Conservation (phyloP, 2,888 invertebrate species). For the Ophion ventricosus region DNA sequence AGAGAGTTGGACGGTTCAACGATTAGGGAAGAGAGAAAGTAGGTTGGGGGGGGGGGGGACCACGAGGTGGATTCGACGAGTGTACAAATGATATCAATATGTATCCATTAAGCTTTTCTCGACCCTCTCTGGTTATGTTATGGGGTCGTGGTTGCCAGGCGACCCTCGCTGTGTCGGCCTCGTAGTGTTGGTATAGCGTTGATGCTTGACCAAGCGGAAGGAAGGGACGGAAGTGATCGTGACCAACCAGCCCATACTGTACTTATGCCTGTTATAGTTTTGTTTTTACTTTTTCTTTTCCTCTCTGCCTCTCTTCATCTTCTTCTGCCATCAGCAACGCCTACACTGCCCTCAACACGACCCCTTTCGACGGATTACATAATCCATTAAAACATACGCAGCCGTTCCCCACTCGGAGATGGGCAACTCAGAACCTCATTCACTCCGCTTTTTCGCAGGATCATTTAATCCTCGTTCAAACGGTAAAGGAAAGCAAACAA, state of each 20-base stretch:
- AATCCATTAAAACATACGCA: constrained; percentile 59
- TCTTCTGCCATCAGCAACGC: constrained; percentile 64
- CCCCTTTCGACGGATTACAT: constrained; percentile 61
- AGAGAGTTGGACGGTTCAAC: constrained; percentile 8
- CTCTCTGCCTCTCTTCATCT: constrained; percentile 12
- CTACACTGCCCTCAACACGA: constrained; percentile 64
- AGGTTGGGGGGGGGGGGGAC: background rate
- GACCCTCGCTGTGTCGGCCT: constrained; percentile 47
- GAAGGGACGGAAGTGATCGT: constrained; percentile 76
- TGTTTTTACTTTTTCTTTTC: constrained; percentile 20
- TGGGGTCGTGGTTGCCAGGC: constrained; percentile 66
- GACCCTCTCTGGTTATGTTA: constrained; percentile 64
- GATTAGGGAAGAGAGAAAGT: background rate
- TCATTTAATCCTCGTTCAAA: constrained; percentile 51
- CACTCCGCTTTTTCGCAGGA: constrained; percentile 14
- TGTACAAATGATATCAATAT: constrained; percentile 80
- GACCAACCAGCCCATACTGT: constrained; percentile 72
- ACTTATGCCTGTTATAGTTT: constrained; percentile 71
- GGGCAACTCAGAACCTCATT: constrained; percentile 2
- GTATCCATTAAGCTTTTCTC: constrained; percentile 77
- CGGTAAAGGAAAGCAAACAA: constrained; percentile 13
- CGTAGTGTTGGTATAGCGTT: constrained; percentile 37
- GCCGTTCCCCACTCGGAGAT: constrained; percentile 20
- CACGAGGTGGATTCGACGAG: constrained; percentile 64
- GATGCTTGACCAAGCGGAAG: constrained; percentile 64